These are phyloP conservation scores for Luperina nickerlii DNA, from an alignment of 2,888 invertebrate species.

Conservation along the genomic window DNA sequence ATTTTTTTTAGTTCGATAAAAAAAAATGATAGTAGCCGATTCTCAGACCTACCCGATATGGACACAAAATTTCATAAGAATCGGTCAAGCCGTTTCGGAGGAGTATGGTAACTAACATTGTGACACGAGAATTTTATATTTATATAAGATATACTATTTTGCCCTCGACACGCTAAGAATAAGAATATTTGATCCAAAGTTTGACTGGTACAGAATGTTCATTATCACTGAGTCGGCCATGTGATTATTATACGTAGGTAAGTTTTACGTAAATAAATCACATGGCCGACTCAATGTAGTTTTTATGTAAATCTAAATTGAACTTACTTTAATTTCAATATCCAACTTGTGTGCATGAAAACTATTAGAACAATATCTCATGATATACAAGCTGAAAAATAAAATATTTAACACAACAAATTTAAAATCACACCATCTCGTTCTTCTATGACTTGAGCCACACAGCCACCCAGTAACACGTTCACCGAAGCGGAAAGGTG, in stretches of 20 bases:
- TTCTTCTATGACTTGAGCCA: conserved; percentile 52
- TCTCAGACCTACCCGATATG: too few relatives aligned
- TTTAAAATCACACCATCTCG: neutral
- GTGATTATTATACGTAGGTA: neutral
- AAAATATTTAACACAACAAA: neutral
- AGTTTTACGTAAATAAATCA: neutral
- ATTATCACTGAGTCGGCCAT: neutral
- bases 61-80: too few relatives aligned
- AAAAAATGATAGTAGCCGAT: too few relatives aligned
- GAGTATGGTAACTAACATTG: too few relatives aligned
- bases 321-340: neutral
- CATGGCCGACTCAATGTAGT: too few relatives aligned
- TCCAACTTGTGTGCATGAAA: neutral
- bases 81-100: too few relatives aligned
- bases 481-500: conserved; percentile 76
- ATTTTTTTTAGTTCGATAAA: too few relatives aligned
- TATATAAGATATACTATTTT: neutral
- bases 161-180: too few relatives aligned
- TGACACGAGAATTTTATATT: too few relatives aligned
- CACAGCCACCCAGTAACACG: conserved; percentile 63
- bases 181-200: neutral
- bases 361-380: neutral
- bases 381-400: neutral
- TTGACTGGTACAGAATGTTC: neutral
- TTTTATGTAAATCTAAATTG: neutral